Evolutionary conservation across 2,797 vertebrate genomes (phyloP).

Genomic region (Simalia tracyae): DNA sequence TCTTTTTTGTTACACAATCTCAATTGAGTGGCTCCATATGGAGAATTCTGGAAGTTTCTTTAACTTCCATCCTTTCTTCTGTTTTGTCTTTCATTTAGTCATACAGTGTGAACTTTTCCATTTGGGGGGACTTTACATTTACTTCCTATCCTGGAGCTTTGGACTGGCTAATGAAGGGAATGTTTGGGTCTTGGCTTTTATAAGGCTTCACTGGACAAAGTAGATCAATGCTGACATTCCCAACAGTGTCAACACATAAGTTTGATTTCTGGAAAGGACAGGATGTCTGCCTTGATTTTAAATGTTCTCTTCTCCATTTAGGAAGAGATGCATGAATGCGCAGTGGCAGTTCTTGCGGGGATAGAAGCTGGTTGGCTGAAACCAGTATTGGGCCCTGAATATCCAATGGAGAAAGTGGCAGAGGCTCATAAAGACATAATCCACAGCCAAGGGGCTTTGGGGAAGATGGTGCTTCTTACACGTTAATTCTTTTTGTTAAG

Average conservation of each 20-base stretch:
- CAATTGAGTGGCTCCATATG: neutral
- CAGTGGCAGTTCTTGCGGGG: slow-evolving; percentile 77
- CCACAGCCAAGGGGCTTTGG: slow-evolving; percentile 77
- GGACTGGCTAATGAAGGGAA: neutral
- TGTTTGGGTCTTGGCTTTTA: neutral
- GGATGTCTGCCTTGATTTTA: neutral
- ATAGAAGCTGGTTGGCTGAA: slow-evolving; percentile 87
- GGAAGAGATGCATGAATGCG: slow-evolving; percentile 81
- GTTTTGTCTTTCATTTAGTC: neutral
- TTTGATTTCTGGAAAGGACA: neutral
- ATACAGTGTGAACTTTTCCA: neutral
- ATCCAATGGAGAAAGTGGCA: slow-evolving; percentile 77
- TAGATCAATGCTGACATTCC: neutral
- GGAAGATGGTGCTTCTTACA: slow-evolving; percentile 86
- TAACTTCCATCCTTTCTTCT: neutral
- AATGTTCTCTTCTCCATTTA: slow-evolving; percentile 55
- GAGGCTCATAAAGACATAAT: slow-evolving; percentile 89
- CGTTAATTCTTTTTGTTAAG: slow-evolving; percentile 42
- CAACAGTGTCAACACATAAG: neutral
- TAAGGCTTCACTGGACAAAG: neutral
- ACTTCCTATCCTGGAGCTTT: neutral
- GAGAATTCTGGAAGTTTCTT: neutral
- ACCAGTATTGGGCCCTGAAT: slow-evolving; percentile 78
- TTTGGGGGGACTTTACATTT: neutral
- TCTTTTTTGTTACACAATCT: neutral